These are phyloP conservation scores for Rhamnusium bicolor DNA, from an alignment of 2,888 invertebrate genomes.

Conservation along the genomic window DNA sequence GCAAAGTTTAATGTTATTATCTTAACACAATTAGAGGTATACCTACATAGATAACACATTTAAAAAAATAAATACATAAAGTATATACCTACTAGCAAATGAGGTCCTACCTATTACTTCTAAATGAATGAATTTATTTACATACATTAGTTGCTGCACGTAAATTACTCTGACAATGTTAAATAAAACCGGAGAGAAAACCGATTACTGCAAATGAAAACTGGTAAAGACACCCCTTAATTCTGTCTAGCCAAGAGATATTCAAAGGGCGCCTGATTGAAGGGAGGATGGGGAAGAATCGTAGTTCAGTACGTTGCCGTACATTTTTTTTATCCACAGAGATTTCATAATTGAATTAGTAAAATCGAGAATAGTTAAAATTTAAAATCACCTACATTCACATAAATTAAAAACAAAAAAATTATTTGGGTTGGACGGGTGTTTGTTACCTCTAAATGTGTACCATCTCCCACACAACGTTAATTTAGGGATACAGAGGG, in stretches of 20 bases:
- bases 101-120: neutral
- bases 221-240: neutral
- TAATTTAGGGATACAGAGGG: no score
- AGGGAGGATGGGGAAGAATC: neutral
- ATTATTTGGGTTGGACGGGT: no score
- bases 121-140: neutral
- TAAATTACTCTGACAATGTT: neutral
- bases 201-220: neutral
- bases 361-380: no score
- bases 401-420: no score
- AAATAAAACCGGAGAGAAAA: neutral
- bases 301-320: neutral
- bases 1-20: neutral
- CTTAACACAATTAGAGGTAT: neutral
- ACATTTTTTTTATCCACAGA: neutral
- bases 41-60: neutral
- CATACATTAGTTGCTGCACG: neutral
- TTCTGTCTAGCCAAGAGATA: neutral
- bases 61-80: neutral
- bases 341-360: neutral
- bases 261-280: conserved; percentile 6
- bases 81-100: no score
- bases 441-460: no score
- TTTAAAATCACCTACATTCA: no score
- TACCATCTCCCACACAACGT: no score